Percentiles rank a stretch among this genome's conserved stretches.
These are phyloP conservation scores for Sipha flava DNA, from an alignment of 1,140 invertebrate genomes.

Conservation along the genomic window DNA sequence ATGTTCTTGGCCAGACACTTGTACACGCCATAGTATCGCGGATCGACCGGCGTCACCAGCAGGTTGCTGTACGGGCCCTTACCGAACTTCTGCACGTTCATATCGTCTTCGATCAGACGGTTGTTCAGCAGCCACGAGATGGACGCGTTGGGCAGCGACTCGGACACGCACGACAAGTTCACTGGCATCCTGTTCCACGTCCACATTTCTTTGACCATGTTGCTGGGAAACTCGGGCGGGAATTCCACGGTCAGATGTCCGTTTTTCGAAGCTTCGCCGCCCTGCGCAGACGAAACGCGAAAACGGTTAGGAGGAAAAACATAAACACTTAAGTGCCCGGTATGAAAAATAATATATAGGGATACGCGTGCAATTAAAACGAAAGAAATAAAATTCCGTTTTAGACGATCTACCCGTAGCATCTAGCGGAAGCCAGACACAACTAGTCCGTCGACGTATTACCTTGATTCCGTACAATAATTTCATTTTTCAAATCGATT, in stretches of 20 bases:
- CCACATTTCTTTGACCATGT: constrained; percentile 58
- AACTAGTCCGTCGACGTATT: no score
- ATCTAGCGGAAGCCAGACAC: no score
- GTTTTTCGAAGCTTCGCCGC: constrained; percentile 61
- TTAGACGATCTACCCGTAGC: no score
- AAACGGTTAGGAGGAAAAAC: neutral
- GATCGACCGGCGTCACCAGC: constrained; percentile 53
- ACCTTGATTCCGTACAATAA: no score
- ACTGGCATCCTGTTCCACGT: constrained; percentile 70
- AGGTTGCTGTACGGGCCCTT: constrained; percentile 61
- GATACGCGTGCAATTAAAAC: no score
- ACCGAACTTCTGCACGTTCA: constrained; percentile 52
- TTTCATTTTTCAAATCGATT: no score
- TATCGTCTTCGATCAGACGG: constrained; percentile 44
- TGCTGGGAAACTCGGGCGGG: constrained; percentile 60
- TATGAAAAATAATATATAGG: no score
- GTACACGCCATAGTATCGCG: constrained; percentile 63
- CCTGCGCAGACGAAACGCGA: constrained; percentile 40
- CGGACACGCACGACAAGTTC: constrained; percentile 80
- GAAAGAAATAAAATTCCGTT: no score
- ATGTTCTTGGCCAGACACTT: constrained; percentile 72
- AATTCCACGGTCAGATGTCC: constrained; percentile 76
- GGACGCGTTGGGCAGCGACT: constrained; percentile 85
- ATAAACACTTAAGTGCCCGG: neutral
- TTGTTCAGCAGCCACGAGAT: constrained; percentile 65